Conservation (phyloP, 2,113 vertebrate species). For the Corvus hawaiiensis region DNA sequence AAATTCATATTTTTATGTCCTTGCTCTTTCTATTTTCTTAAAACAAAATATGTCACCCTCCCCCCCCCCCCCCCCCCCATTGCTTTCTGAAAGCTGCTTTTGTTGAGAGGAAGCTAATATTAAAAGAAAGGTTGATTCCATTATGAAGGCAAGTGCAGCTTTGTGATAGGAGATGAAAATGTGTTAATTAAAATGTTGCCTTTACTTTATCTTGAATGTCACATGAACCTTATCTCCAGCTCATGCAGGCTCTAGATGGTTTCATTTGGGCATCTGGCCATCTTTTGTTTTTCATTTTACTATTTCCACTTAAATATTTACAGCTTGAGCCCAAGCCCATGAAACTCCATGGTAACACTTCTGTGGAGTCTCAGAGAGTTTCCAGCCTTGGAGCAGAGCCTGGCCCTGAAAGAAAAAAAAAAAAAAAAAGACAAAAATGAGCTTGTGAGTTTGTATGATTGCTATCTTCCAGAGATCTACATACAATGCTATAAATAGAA, state of each 20-base stretch:
- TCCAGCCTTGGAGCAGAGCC: neutral
- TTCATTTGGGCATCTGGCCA: slow-evolving; percentile 13
- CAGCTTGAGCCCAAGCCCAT: neutral
- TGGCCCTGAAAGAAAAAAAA: neutral
- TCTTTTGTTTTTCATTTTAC: slow-evolving; percentile 32
- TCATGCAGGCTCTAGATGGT: neutral
- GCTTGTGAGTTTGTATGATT: neutral
- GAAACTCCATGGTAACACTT: slow-evolving; percentile 23
- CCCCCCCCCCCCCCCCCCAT: fast-evolving
- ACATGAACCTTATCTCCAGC: neutral
- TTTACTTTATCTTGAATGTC: slow-evolving; percentile 21
- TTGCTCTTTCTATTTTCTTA: slow-evolving; percentile 9
- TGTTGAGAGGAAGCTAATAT: neutral
- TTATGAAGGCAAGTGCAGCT: neutral
- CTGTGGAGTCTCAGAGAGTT: neutral
- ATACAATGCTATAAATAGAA: neutral
- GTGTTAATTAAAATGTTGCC: slow-evolving; percentile 2
- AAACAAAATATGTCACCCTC: neutral
- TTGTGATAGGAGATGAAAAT: neutral
- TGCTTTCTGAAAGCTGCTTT: neutral
- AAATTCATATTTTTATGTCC: slow-evolving; percentile 34
- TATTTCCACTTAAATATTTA: slow-evolving; percentile 37
- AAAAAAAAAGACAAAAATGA: neutral
- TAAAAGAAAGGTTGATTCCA: neutral
- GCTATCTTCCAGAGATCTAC: neutral